Evolutionary conservation across 92 coral and sea anemone genomes (phyloP).

Genomic region (Porites evermanni): DNA sequence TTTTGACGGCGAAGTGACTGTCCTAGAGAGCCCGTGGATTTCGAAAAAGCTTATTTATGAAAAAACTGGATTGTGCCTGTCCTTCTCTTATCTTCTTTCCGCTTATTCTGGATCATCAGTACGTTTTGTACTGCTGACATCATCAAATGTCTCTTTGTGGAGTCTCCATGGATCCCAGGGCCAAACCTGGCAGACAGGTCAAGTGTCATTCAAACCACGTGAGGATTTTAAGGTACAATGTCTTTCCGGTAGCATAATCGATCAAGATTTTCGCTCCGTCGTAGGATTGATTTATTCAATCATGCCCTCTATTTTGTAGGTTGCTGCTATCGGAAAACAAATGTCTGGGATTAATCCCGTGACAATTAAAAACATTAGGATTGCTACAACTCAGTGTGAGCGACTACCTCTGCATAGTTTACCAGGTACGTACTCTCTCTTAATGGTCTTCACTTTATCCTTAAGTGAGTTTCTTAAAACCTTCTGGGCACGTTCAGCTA

Average conservation of each 20-base stretch:
- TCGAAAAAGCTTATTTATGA: conserved; percentile 18
- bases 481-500: too few relatives aligned
- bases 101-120: conserved; percentile 53
- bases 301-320: background rate
- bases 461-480: too few relatives aligned
- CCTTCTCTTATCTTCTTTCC: conserved; percentile 64
- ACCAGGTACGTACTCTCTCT: conserved; percentile 61
- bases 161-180: conserved; percentile 73
- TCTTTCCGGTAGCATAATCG: too few relatives aligned
- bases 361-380: conserved; percentile 46
- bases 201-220: conserved; percentile 55
- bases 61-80: conserved; percentile 62
- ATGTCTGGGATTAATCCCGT: background rate
- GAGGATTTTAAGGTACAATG: conserved; percentile 61
- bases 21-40: conserved; percentile 71
- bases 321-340: conserved; percentile 7
- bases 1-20: background rate
- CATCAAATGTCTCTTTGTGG: conserved; percentile 59
- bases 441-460: too few relatives aligned
- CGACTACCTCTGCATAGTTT: conserved; percentile 65
- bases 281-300: background rate
- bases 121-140: conserved; percentile 38
- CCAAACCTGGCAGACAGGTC: conserved; percentile 60
- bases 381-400: conserved; percentile 58
- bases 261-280: too few relatives aligned